phyloP scores from a whole-genome alignment of 1,140 invertebrate species.

The Charaxes varanes region DNA sequence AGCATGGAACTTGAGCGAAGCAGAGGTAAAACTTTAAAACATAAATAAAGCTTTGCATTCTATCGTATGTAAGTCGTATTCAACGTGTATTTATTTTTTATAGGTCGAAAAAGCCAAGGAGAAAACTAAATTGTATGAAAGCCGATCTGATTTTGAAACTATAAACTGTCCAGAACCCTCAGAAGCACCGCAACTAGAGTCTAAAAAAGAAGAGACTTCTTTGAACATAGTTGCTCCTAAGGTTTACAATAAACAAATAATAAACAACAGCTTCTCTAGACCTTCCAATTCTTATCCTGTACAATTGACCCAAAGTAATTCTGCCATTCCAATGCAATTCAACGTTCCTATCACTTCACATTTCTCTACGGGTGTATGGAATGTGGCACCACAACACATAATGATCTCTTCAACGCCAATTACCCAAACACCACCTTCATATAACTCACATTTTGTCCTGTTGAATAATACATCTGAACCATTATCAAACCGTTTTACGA shows the following conservation, averaged over 20 bases:
- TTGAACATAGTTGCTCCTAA: conserved; percentile 8
- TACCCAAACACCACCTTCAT: background rate
- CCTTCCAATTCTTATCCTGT: background rate
- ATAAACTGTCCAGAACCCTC: conserved; percentile 36
- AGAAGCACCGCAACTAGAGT: conserved; percentile 25
- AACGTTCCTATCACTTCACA: conserved; percentile 8
- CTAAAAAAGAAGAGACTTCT: background rate
- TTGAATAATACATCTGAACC: conserved; percentile 11
- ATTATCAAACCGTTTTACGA: no score
- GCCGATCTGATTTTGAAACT: conserved; percentile 16
- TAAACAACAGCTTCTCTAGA: conserved; percentile 16
- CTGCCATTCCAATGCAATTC: conserved; percentile 8
- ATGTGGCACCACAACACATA: conserved; percentile 18
- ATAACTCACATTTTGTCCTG: conserved; percentile 4
- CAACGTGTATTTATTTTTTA: conserved; percentile 10
- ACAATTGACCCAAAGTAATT: background rate
- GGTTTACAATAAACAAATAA: conserved; percentile 16
- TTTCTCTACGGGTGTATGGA: conserved; percentile 24
- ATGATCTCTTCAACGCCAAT: conserved; percentile 13
- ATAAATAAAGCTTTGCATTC: background rate
- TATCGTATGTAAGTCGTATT: no score
- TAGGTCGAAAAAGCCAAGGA: conserved; percentile 37
- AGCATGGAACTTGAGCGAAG: conserved; percentile 40
- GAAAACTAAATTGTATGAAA: conserved; percentile 19
- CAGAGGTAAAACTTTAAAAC: conserved; percentile 29